A percentile compares a stretch with the other conserved stretches of the same genome.
Conservation (phyloP, 35 echinoderm and acorn worm genomes). For the Stichopus chloronotus region DNA sequence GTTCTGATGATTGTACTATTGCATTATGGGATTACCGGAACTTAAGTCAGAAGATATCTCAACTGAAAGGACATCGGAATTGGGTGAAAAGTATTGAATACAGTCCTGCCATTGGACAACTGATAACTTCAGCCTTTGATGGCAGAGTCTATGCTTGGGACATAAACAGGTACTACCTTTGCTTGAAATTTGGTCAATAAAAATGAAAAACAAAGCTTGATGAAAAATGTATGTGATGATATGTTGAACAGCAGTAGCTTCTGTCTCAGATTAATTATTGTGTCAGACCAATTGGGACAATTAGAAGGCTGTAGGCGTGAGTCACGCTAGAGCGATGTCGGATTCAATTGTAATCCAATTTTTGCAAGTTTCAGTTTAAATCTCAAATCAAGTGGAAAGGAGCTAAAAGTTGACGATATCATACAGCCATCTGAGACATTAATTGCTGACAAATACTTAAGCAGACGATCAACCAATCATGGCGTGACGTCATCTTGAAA, state of each 20-base stretch:
- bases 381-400: too few relatives aligned
- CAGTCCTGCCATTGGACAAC: constrained; percentile 54
- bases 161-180: constrained; percentile 76
- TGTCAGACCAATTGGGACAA: too few relatives aligned
- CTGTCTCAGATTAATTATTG: neutral
- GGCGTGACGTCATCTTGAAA: too few relatives aligned
- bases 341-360: too few relatives aligned
- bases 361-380: too few relatives aligned
- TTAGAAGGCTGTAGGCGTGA: too few relatives aligned
- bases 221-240: neutral
- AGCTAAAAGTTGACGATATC: too few relatives aligned
- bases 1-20: constrained; percentile 96
- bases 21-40: constrained; percentile 99
- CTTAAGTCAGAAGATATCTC: constrained; percentile 78
- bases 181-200: neutral
- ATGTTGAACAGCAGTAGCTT: neutral
- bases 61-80: constrained; percentile 79
- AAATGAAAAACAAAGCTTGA: neutral
- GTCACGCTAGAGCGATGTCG: too few relatives aligned
- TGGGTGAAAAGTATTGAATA: constrained; percentile 99
- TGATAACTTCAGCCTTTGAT: constrained; percentile 93
- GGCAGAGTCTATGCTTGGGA: constrained; percentile 90
- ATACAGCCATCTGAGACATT: too few relatives aligned
- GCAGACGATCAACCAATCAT: too few relatives aligned
- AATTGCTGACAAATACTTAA: too few relatives aligned